Conservation (phyloP, 2,888 invertebrate genomes). For the Cosmia trapezina region DNA sequence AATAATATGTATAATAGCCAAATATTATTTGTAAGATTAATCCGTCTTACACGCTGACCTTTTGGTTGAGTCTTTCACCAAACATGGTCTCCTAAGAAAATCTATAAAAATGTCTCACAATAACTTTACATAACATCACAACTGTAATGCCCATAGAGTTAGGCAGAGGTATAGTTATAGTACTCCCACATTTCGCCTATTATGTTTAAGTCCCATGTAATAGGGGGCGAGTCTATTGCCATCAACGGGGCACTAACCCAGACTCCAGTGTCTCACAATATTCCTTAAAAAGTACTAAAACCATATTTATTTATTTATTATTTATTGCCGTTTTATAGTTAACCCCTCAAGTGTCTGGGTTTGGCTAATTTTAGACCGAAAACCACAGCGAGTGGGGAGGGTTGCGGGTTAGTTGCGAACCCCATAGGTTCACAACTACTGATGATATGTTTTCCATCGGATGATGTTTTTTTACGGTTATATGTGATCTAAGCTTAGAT, state of each 20-base stretch:
- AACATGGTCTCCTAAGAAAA: neutral
- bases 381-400: too few relatives aligned
- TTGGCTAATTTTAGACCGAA: too few relatives aligned
- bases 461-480: too few relatives aligned
- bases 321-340: too few relatives aligned
- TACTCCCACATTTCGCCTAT: neutral
- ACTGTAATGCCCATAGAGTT: neutral
- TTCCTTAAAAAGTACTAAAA: neutral
- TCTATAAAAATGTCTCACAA: too few relatives aligned
- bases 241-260: neutral
- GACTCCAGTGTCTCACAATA: too few relatives aligned
- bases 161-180: neutral
- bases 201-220: neutral
- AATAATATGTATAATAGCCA: neutral
- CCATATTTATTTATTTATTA: too few relatives aligned
- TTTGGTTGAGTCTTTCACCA: neutral
- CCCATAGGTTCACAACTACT: too few relatives aligned
- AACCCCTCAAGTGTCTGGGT: too few relatives aligned
- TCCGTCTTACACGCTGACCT: neutral
- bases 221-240: neutral
- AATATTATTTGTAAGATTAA: conserved; percentile 1
- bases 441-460: too few relatives aligned
- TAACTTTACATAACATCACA: neutral
- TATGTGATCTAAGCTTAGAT: too few relatives aligned
- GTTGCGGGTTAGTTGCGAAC: too few relatives aligned